Conservation (phyloP, 2,113 vertebrate species). For the Bostrychus sinensis region DNA sequence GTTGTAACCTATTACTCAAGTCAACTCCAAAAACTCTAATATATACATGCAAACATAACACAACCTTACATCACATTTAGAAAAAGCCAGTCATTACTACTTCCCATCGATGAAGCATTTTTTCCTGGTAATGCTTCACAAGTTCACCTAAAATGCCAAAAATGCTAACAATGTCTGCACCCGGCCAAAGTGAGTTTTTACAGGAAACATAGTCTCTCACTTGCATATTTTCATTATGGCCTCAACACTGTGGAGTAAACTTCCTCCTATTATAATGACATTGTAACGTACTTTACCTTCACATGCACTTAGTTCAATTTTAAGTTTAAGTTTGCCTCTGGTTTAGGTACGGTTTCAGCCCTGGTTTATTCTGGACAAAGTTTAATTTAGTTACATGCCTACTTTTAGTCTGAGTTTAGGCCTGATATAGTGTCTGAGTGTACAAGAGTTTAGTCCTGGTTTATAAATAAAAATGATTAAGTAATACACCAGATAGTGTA, state of each 20-base stretch:
- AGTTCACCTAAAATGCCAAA: constrained; percentile 9
- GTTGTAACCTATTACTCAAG: too few species aligned
- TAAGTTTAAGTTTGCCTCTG: too few species aligned
- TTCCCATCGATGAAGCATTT: background rate
- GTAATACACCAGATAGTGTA: background rate
- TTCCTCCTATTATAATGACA: too few species aligned
- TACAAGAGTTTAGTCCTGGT: background rate
- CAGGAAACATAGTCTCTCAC: background rate
- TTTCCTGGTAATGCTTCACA: background rate
- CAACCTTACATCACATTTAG: too few species aligned
- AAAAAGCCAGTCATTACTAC: too few species aligned
- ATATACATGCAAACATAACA: too few species aligned
- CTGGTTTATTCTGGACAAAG: background rate
- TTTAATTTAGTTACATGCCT: background rate
- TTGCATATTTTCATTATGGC: background rate
- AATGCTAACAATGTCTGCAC: constrained; percentile 2
- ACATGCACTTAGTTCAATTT: too few species aligned
- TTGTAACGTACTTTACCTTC: too few species aligned
- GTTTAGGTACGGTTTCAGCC: background rate
- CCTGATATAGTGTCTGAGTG: too few species aligned
- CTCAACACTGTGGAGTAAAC: background rate
- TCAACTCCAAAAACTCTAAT: too few species aligned
- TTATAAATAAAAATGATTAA: background rate
- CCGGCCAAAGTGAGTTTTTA: background rate
- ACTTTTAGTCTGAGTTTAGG: too few species aligned